A percentile compares a stretch with the other conserved stretches of the same genome.
phyloP scores from a whole-genome alignment of 1,140 invertebrate species.

The Pygmarrhopalites habei region DNA sequence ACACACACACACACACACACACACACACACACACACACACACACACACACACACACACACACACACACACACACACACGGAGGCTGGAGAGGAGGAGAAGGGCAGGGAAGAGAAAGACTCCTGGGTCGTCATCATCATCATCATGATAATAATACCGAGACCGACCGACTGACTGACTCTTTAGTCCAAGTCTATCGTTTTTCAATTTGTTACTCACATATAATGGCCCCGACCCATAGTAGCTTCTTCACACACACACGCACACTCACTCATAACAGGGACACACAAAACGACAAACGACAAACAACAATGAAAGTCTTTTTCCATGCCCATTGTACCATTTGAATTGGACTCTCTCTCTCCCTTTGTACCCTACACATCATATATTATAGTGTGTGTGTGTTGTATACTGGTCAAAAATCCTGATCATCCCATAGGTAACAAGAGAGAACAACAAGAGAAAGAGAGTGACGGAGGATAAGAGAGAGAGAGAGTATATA shows the following conservation, averaged over 20 bases:
- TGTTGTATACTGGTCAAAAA: too few species aligned
- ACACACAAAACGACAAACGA: not conserved
- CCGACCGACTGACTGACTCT: not conserved
- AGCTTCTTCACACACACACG: not conserved
- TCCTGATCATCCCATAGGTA: too few species aligned
- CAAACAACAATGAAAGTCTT: slow-evolving; percentile 1
- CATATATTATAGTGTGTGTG: too few species aligned
- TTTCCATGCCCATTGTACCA: not conserved
- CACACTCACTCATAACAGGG: not conserved
- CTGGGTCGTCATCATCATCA: slow-evolving; percentile 7
- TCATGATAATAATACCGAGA: too few species aligned
- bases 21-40: too few species aligned
- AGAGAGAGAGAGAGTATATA: not conserved
- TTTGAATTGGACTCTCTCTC: not conserved
- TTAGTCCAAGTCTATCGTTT: slow-evolving; percentile 28
- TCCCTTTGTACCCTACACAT: not conserved
- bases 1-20: slow-evolving; percentile 9
- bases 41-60: too few species aligned
- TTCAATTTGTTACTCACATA: slow-evolving; percentile 27
- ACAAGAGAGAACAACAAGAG: too few species aligned
- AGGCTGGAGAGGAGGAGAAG: too few species aligned
- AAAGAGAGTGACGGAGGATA: not conserved
- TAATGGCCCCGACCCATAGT: not conserved
- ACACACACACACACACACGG: too few species aligned
- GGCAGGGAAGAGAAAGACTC: too few species aligned